Evolutionary conservation across 2,113 vertebrate genomes (phyloP), one percentile per base, ranked within the genome.

Genomic region (Hemiscyllium ocellatum): DNA sequence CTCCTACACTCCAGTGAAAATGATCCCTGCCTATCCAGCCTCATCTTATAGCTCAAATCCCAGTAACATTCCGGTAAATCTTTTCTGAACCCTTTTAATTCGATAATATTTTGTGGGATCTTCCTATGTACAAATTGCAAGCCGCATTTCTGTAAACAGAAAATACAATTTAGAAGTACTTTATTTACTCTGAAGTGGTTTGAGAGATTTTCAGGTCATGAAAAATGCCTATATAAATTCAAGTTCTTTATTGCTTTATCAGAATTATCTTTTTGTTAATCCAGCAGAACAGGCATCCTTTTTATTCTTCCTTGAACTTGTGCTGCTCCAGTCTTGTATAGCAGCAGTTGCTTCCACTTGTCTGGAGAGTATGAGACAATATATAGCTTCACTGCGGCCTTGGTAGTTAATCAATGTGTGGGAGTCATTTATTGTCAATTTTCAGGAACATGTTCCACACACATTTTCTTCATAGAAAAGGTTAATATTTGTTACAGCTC

Each of bases 361-460:
- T 94, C 91, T 69, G 91, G 20, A 94, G 91, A 94, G 66, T 47
- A 69, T 94, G 66, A 69, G 66, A 94, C 87, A 94, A 94, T 94
- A 94, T 47, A 69, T 69, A 94, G 91, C 91, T 70, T 94, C 66
- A 10, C 66, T 69, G 37, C 70, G 91, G 20, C 91, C 91, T 94
- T 94, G 91, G 91, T 69, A 8, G 69, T 93, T 94, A 94, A 94
- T 94, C 66, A 94, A 94, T 47, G 66, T 10, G 91, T 94, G 91
- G 91, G 91, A 94, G 61, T 94, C 91, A 94, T 26, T 94, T 94
- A 94, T 70, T 94, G 66, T 94, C 66, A 94, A 94, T 69, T 94
- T 69, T 61, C 87, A 90, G 80, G 80, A 83, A 90, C 26, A 90
- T 90, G 52, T 90, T 90, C 26, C 26, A 4, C 26, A 56, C 87